Conservation (phyloP, 2,113 vertebrate species). For the Mormyrus iriodes region DNA sequence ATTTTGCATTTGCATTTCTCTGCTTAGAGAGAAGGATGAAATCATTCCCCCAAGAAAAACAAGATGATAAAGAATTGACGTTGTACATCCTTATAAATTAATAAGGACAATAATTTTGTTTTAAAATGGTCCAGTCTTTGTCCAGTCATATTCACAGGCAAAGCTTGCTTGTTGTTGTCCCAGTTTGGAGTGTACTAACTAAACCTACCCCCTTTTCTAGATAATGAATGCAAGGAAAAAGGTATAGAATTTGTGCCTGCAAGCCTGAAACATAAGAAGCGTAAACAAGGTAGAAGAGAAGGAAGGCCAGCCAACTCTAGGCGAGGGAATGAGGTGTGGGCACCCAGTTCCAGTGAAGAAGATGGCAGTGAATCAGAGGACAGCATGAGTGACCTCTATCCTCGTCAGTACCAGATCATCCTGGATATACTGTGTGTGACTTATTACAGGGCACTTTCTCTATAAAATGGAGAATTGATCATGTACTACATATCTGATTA, state of each 20-base stretch:
- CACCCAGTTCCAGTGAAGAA: slow-evolving; percentile 56
- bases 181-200: background rate
- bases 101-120: background rate
- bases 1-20: background rate
- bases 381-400: slow-evolving; percentile 93
- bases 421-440: background rate
- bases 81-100: background rate
- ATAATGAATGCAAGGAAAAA: slow-evolving; percentile 71
- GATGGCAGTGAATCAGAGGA: slow-evolving; percentile 68
- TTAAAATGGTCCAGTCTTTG: background rate
- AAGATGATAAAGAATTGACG: background rate
- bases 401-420: slow-evolving; percentile 63
- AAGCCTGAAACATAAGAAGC: slow-evolving; percentile 53
- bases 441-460: background rate
- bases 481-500: background rate
- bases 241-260: slow-evolving; percentile 71
- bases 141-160: background rate
- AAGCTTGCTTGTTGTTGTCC: background rate
- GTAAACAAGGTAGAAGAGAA: slow-evolving; percentile 22
- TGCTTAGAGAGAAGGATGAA: background rate
- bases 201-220: slow-evolving; percentile 44
- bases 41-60: background rate
- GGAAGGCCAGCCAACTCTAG: slow-evolving; percentile 27
- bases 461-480: background rate
- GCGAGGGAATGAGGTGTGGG: slow-evolving; percentile 56